Base-by-base conservation (phyloP, 2,113 vertebrate genomes). In the Calyptommatus sinebrachiatus region DNA sequence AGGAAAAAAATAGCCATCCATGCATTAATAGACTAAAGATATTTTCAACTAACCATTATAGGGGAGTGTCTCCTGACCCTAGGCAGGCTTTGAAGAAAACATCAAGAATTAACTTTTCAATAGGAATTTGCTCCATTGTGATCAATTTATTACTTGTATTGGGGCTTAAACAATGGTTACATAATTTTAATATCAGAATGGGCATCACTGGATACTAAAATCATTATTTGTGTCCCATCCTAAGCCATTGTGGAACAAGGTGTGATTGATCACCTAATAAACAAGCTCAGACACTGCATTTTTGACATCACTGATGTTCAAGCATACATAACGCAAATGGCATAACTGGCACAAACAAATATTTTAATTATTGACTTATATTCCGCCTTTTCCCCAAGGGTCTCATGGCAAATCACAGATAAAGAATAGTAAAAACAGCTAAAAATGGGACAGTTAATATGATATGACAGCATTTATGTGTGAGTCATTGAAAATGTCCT, bases 21-120 rank as follows among this genome's bases (percentile, higher is more conserved):
- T 96, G 95, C 95, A 95, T 92, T 92, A 94, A 91, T 87, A 91
- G 94, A 96, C 95, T 90, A 92, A 91, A 76, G 66, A 95, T 91
- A 87, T 89, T 94, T 96, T 95, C 91, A 95, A 99, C 97, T 98
- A 95, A 99, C 97, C 97, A 96, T 96, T 90, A 94, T 90, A 95
- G 95, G 94, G 94, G 95, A 95, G 94, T 94, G 94, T 97, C 96
- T 96, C 94, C 95, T 94, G 95, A 97, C 95, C 94, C 94, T 97
- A 98, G 87, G 96, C 94, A 94, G 96, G 97, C 98, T 98, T 98
- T 93, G 96, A 95, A 95, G 92, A 96, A 94, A 94, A 96, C 93
- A 95, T 91, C 88, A 88, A 91, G 82, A 92, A 95, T 91, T 90
- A 90, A 89, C 87, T 86, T 91, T 91, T 89, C 77, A 90, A 88